Percentiles rank a stretch among this genome's conserved stretches.
Conservation (phyloP, 2,888 invertebrate species). For the Hyalella azteca region DNA sequence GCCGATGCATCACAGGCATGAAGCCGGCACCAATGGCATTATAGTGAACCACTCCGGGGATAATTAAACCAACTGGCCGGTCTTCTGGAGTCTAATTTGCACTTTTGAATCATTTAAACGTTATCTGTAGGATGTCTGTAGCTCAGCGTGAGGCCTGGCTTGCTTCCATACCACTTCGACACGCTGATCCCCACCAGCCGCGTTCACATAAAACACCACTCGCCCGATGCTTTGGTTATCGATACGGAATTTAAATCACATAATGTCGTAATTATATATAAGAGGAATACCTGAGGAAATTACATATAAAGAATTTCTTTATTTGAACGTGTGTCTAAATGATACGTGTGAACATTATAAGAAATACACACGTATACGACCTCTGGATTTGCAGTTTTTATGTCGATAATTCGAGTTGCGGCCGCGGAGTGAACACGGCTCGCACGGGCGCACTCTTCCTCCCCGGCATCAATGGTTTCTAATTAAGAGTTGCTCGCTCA, state of each 20-base stretch:
- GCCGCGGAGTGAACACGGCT: not conserved
- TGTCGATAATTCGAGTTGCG: no score
- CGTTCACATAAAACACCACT: no score
- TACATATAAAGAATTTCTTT: no score
- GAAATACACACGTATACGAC: no score
- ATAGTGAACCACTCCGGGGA: constrained; percentile 11
- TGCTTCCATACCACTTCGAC: not conserved
- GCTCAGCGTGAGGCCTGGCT: constrained; percentile 8
- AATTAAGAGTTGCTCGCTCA: constrained; percentile 33
- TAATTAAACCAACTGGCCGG: constrained; percentile 28
- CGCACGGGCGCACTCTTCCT: not conserved
- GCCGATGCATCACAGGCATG: not conserved
- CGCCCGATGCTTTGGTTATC: no score
- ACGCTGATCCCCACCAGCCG: not conserved
- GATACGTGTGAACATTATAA: no score
- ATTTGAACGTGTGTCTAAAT: no score
- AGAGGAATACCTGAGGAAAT: no score
- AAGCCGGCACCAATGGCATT: constrained; percentile 24
- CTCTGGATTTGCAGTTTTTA: no score
- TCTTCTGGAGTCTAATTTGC: constrained; percentile 26
- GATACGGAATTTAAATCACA: no score
- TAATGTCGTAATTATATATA: no score
- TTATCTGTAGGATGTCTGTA: constrained; percentile 32
- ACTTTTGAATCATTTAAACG: constrained; percentile 32
- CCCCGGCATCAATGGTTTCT: constrained; percentile 22